These are phyloP conservation scores for Nasalis larvatus DNA, from an alignment of 2,113 vertebrate genomes.

Conservation along the genomic window DNA sequence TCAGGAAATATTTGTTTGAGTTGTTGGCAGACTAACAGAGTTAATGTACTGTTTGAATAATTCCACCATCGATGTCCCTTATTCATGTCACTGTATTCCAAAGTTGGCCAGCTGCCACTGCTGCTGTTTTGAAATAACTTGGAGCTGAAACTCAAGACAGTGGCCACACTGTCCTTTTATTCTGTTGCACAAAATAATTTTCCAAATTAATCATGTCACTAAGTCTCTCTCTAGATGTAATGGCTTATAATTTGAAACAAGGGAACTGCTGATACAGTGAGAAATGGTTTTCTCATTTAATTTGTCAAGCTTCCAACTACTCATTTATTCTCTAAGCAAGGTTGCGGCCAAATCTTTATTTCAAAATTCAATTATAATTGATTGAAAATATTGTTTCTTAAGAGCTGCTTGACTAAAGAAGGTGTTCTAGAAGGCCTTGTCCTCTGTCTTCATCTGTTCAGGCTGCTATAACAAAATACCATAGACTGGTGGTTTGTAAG, in stretches of 20 bases:
- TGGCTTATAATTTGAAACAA: neutral
- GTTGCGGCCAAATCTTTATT: neutral
- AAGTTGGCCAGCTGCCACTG: neutral
- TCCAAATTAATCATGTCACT: slow-evolving; percentile 19
- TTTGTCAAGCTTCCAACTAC: slow-evolving; percentile 16
- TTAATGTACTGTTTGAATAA: neutral
- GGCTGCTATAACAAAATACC: neutral
- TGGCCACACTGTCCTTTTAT: neutral
- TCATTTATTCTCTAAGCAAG: neutral
- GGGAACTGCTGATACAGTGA: neutral
- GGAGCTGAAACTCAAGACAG: neutral
- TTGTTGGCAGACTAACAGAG: neutral
- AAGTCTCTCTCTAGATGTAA: neutral
- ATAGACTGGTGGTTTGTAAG: neutral
- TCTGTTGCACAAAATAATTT: slow-evolving; percentile 30
- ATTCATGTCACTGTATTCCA: neutral
- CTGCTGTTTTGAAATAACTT: neutral
- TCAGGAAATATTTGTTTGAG: neutral
- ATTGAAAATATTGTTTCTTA: slow-evolving; percentile 5
- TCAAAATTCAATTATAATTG: slow-evolving; percentile 28
- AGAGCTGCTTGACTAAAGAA: neutral
- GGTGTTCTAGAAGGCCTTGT: slow-evolving; percentile 13
- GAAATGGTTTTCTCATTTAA: slow-evolving; percentile 43
- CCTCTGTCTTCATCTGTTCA: neutral
- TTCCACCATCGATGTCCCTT: neutral